Percentiles rank a stretch among this genome's conserved stretches.
These are phyloP conservation scores for Nesogale talazaci DNA, from an alignment of 2,113 vertebrate species.

Conservation along the genomic window DNA sequence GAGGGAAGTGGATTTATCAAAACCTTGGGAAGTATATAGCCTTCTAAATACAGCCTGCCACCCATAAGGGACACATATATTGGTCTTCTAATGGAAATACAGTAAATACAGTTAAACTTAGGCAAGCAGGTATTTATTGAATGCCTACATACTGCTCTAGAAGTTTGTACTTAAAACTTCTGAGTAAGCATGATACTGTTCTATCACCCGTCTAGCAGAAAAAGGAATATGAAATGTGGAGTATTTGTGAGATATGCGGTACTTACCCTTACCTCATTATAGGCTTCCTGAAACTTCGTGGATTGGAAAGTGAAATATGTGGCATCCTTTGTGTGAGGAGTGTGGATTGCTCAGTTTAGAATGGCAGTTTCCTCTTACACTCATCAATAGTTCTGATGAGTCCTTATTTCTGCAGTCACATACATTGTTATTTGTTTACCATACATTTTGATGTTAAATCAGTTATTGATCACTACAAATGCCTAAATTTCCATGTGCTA, in stretches of 20 bases:
- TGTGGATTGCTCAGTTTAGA: not conserved
- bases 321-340: not conserved
- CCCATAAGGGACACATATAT: not conserved
- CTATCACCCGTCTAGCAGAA: not conserved
- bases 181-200: not conserved
- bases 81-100: conserved; percentile 12
- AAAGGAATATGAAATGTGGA: conserved; percentile 32
- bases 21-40: not conserved
- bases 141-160: not conserved
- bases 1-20: not conserved
- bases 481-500: not conserved
- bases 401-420: conserved; percentile 45
- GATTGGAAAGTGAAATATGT: not conserved
- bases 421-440: not conserved
- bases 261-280: not conserved
- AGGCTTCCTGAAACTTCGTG: not conserved
- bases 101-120: not conserved
- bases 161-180: conserved; percentile 19
- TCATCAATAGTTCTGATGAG: not conserved
- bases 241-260: not conserved
- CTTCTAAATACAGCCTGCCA: not conserved
- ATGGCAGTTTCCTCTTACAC: not conserved
- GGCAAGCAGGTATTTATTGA: conserved; percentile 22
- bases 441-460: conserved; percentile 18
- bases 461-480: conserved; percentile 39